These are phyloP conservation scores for Gopherus flavomarginatus DNA, from an alignment of 2,113 vertebrate genomes.

Conservation along the genomic window DNA sequence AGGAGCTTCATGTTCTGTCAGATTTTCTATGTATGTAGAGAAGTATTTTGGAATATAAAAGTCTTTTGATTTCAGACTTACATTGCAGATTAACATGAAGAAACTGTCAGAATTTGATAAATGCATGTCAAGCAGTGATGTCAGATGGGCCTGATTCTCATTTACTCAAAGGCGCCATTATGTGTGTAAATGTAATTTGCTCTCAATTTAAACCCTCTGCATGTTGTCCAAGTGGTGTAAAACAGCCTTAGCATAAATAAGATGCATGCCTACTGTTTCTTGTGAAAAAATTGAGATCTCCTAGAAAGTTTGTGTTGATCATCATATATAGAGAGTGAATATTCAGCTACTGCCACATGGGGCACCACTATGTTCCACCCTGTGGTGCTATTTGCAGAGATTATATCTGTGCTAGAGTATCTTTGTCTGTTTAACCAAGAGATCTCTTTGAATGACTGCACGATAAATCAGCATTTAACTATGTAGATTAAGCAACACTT, in stretches of 20 bases:
- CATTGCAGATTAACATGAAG: neutral
- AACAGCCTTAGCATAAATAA: neutral
- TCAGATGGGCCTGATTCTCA: neutral
- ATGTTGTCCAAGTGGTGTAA: neutral
- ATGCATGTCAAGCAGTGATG: rapidly evolving
- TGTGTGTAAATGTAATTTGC: neutral
- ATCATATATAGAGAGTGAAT: neutral
- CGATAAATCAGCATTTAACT: neutral
- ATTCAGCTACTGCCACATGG: neutral
- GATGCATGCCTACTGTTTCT: neutral
- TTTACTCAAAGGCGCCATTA: rapidly evolving
- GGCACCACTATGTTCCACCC: neutral
- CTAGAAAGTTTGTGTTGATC: neutral
- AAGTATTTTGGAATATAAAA: neutral
- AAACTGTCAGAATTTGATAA: neutral
- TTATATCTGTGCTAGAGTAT: neutral
- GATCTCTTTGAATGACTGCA: neutral
- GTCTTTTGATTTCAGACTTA: neutral
- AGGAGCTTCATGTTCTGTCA: neutral
- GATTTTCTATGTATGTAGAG: neutral
- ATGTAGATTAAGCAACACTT: neutral
- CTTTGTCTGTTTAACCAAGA: neutral
- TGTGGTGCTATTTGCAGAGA: neutral
- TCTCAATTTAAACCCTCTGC: neutral
- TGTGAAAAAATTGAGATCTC: neutral